A percentile compares a stretch with the other conserved stretches of the same genome.
These are phyloP conservation scores for Meganola albula DNA, from an alignment of 2,888 invertebrate genomes.

Conservation along the genomic window DNA sequence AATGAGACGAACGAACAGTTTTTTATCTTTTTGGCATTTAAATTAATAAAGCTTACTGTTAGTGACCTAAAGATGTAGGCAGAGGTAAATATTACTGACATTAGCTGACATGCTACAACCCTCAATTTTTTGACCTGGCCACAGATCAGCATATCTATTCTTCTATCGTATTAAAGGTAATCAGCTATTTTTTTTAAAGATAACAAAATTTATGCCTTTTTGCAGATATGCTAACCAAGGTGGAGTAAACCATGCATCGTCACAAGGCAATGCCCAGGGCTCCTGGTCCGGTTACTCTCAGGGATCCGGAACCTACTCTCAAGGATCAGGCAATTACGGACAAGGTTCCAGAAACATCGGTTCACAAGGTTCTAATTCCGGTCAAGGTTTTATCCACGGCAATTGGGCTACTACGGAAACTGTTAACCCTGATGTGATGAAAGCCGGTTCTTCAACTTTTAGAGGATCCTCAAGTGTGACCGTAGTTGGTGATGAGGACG, in stretches of 20 bases:
- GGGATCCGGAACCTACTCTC: conserved; percentile 7
- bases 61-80: too few species aligned
- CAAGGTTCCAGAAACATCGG: conserved; percentile 14
- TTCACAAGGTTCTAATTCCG: conserved; percentile 15
- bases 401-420: conserved; percentile 70
- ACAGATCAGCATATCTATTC: too few species aligned
- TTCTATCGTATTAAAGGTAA: too few species aligned
- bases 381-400: conserved; percentile 55
- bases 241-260: conserved; percentile 23
- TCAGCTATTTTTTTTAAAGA: too few species aligned
- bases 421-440: conserved; percentile 62
- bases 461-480: conserved; percentile 49
- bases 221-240: conserved; percentile 43
- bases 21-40: too few species aligned
- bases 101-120: too few species aligned
- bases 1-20: too few species aligned
- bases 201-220: too few species aligned
- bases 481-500: conserved; percentile 61
- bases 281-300: conserved; percentile 8
- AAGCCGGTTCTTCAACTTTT: conserved; percentile 58
- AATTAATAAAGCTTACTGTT: too few species aligned
- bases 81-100: too few species aligned
- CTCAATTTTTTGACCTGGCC: too few species aligned
- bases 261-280: conserved; percentile 20
- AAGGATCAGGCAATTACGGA: conserved; percentile 6